Evolutionary conservation across 2,797 vertebrate genomes (phyloP).

Genomic region (Mormyrops attenuatus): DNA sequence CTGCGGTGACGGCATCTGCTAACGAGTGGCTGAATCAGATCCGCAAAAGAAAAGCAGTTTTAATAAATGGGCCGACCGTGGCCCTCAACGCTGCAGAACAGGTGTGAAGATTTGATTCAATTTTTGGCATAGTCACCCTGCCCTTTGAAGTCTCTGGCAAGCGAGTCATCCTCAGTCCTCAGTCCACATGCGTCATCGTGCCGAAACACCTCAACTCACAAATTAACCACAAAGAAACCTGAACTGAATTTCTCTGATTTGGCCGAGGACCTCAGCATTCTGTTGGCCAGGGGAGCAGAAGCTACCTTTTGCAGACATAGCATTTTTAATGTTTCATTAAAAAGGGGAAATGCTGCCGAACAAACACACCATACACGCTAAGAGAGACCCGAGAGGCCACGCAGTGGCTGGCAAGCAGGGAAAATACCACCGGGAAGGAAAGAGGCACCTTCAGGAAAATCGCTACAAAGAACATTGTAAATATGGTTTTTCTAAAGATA

Average conservation of each 20-base stretch:
- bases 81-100: neutral
- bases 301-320: neutral
- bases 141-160: neutral
- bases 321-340: constrained; percentile 12
- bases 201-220: neutral
- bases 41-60: neutral
- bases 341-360: constrained; percentile 23
- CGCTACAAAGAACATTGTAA: constrained; percentile 17
- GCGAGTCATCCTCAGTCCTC: neutral
- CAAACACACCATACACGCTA: constrained; percentile 11
- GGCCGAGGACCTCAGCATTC: neutral
- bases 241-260: neutral
- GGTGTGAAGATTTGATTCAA: neutral
- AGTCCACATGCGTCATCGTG: neutral
- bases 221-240: neutral
- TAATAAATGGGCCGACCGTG: neutral
- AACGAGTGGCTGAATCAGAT: neutral
- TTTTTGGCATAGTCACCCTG: neutral
- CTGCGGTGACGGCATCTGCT: neutral
- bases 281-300: neutral
- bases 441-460: constrained; percentile 24
- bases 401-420: neutral
- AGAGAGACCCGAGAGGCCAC: neutral
- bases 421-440: constrained; percentile 25
- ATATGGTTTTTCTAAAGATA: constrained; percentile 26